phyloP scores from a whole-genome alignment of 2,113 vertebrate genomes.

The Caranx ignobilis region DNA sequence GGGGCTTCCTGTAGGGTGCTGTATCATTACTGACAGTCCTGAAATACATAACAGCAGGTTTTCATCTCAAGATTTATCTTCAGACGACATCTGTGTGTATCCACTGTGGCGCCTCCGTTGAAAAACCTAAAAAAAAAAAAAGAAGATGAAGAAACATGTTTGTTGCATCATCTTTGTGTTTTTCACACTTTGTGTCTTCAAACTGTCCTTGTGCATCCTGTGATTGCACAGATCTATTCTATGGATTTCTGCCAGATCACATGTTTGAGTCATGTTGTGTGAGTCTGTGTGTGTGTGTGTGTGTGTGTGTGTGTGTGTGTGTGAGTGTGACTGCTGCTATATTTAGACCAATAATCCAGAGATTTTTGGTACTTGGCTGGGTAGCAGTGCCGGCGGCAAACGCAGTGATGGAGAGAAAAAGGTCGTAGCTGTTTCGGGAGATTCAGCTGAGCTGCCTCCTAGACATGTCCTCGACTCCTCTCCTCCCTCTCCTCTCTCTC shows the following conservation, averaged over 20 bases:
- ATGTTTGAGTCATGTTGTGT: slow-evolving; percentile 51
- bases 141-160: not conserved
- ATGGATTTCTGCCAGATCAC: slow-evolving; percentile 55
- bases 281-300: not conserved
- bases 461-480: slow-evolving; percentile 39
- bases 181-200: slow-evolving; percentile 17
- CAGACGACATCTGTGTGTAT: slow-evolving; percentile 25
- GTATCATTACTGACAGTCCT: slow-evolving; percentile 69
- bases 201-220: not conserved
- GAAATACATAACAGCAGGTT: slow-evolving; percentile 60
- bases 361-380: slow-evolving; percentile 57
- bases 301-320: not conserved
- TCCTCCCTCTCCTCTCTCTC: slow-evolving; percentile 5
- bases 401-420: slow-evolving; percentile 66
- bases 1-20: slow-evolving; percentile 60
- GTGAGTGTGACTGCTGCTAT: slow-evolving; percentile 36
- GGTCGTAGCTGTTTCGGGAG: slow-evolving; percentile 67
- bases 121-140: slow-evolving; percentile 34
- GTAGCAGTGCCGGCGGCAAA: slow-evolving; percentile 50
- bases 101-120: slow-evolving; percentile 14
- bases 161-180: slow-evolving; percentile 24
- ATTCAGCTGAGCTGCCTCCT: slow-evolving; percentile 60
- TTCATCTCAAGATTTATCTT: slow-evolving; percentile 56
- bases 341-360: slow-evolving; percentile 56
- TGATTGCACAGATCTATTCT: slow-evolving; percentile 19